Evolutionary conservation across 2,888 invertebrate genomes (phyloP).

Genomic region (Zaprionus obscuricornis): DNA sequence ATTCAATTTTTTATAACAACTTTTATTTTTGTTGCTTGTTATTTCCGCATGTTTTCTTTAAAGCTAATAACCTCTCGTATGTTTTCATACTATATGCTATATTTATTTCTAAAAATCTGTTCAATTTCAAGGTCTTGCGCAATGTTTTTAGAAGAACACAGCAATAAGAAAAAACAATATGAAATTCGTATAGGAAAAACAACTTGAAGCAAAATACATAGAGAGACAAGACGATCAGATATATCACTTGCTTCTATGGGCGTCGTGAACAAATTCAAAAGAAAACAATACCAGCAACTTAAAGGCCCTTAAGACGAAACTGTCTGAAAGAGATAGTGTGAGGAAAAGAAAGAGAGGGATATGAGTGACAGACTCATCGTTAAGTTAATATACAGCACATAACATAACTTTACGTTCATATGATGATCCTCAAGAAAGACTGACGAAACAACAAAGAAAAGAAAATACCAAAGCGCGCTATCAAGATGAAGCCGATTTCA

Average conservation of each 20-base stretch:
- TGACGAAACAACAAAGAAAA: not conserved
- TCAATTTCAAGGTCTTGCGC: conserved; percentile 32
- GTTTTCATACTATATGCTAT: conserved; percentile 8
- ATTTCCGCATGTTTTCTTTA: too few species aligned
- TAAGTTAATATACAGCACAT: conserved; percentile 21
- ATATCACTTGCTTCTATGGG: conserved; percentile 27
- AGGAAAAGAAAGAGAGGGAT: conserved; percentile 1
- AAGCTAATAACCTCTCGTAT: not conserved
- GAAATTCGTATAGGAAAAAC: conserved; percentile 10
- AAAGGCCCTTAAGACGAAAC: conserved; percentile 18
- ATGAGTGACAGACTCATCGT: conserved; percentile 7
- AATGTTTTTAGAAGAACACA: conserved; percentile 22
- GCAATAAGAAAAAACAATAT: conserved; percentile 1
- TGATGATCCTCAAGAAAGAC: conserved; percentile 24
- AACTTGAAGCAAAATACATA: conserved; percentile 16
- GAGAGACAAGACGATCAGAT: conserved; percentile 15
- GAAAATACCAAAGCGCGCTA: conserved; percentile 46
- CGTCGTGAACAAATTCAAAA: not conserved
- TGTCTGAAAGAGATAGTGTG: not conserved
- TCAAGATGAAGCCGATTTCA: conserved; percentile 72
- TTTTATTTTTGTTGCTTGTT: not conserved
- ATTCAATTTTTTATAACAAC: too few species aligned
- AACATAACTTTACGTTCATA: conserved; percentile 23
- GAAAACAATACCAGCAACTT: conserved; percentile 18
- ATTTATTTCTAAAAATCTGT: conserved; percentile 20